These are phyloP conservation scores for Trichoplusia ni DNA, from an alignment of 1,140 invertebrate genomes.

Conservation along the genomic window DNA sequence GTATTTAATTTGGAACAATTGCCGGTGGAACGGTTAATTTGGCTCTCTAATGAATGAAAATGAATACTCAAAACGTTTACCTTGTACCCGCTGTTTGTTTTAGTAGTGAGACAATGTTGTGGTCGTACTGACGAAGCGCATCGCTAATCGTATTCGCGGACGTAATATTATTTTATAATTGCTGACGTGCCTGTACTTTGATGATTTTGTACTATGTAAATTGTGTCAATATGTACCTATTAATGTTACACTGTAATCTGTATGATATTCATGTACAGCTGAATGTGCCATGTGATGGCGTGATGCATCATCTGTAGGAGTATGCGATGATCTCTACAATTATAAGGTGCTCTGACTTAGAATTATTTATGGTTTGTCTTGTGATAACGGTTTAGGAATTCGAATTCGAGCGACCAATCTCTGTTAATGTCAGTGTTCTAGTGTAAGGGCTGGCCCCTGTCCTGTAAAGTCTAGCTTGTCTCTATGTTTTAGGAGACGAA, in stretches of 20 bases:
- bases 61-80: constrained; percentile 59
- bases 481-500: constrained; percentile 4
- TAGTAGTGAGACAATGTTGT: neutral
- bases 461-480: constrained; percentile 42
- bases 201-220: constrained; percentile 66
- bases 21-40: constrained; percentile 30
- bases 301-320: constrained; percentile 56
- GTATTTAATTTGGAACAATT: constrained; percentile 1
- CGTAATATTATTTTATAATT: constrained; percentile 21
- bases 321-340: constrained; percentile 78
- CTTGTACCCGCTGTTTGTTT: constrained; percentile 16
- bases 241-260: constrained; percentile 61
- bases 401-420: constrained; percentile 71
- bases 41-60: constrained; percentile 55
- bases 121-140: neutral
- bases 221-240: constrained; percentile 75
- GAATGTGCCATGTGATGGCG: constrained; percentile 72
- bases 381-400: constrained; percentile 72
- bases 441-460: constrained; percentile 67
- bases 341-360: constrained; percentile 80
- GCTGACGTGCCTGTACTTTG: constrained; percentile 62
- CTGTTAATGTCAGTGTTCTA: constrained; percentile 62
- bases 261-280: constrained; percentile 75
- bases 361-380: constrained; percentile 75
- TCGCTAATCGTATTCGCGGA: constrained; percentile 10